These are phyloP conservation scores for Ceyx cyanopectus DNA, from an alignment of 2,113 vertebrate species.

Conservation along the genomic window DNA sequence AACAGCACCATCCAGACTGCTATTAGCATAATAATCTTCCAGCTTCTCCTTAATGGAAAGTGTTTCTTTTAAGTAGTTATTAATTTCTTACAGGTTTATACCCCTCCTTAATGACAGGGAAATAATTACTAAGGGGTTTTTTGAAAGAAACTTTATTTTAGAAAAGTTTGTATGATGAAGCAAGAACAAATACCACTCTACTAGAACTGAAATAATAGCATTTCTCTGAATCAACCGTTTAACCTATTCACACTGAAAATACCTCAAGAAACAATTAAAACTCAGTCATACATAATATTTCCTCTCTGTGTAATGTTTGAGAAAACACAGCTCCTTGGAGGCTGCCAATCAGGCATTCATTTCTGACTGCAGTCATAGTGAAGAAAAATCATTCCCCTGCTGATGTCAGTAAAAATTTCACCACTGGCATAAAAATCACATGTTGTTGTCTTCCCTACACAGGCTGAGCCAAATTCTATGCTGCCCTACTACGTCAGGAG, in stretches of 20 bases:
- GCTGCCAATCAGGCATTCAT: neutral
- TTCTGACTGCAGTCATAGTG: neutral
- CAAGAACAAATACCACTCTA: neutral
- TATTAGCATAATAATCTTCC: neutral
- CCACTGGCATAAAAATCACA: neutral
- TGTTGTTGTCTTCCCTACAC: neutral
- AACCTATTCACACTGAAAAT: neutral
- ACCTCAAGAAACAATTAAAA: constrained; percentile 26
- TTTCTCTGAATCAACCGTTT: neutral
- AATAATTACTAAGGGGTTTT: neutral
- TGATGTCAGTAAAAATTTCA: constrained; percentile 27
- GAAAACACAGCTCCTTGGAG: constrained; percentile 17
- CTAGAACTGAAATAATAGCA: neutral
- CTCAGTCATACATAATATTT: neutral
- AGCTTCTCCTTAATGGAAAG: constrained; percentile 1
- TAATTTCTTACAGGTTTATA: neutral
- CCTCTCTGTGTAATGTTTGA: neutral
- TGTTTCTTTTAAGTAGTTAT: neutral
- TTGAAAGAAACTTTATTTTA: neutral
- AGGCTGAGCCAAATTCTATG: neutral
- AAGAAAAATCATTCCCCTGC: neutral
- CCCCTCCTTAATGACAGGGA: neutral
- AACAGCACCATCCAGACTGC: neutral
- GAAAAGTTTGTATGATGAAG: neutral
- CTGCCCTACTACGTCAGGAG: neutral